phyloP scores from a whole-genome alignment of 2,113 vertebrate species.

The Rhabdomys dilectus region DNA sequence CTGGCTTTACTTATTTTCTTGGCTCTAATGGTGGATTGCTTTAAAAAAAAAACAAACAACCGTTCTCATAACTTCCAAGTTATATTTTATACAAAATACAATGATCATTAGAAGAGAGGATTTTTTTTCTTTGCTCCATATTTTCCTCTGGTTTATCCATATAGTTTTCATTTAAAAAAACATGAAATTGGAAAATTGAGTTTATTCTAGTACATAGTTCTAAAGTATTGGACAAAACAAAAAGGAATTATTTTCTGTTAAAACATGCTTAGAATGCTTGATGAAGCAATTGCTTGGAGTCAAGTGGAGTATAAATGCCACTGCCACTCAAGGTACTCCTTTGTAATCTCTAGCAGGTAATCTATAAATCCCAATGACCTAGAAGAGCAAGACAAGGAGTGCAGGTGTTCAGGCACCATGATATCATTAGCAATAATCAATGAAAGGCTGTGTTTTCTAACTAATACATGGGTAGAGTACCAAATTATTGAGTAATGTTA shows the following conservation, averaged over 20 bases:
- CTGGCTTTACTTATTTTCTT: background rate
- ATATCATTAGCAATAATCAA: constrained; percentile 78
- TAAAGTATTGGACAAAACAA: constrained; percentile 4
- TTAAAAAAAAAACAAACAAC: background rate
- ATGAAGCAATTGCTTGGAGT: constrained; percentile 22
- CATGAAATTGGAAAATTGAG: background rate
- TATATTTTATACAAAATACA: background rate
- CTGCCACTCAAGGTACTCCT: constrained; percentile 60
- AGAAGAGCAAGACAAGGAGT: constrained; percentile 61
- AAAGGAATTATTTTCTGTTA: constrained; percentile 40
- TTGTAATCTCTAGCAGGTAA: constrained; percentile 74
- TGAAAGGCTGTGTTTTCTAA: constrained; percentile 69
- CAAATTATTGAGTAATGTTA: constrained; percentile 71
- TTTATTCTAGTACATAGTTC: background rate
- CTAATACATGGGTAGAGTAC: constrained; percentile 69
- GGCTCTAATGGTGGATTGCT: constrained; percentile 8
- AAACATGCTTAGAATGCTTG: constrained; percentile 3
- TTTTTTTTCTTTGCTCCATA: background rate
- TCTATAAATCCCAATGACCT: constrained; percentile 76
- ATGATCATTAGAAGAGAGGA: background rate
- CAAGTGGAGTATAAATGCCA: constrained; percentile 27
- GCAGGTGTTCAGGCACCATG: constrained; percentile 50
- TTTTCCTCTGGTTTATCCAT: background rate
- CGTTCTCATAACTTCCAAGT: background rate
- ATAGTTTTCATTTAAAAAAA: background rate